These are phyloP conservation scores for Lophotriccus pileatus DNA, from an alignment of 2,797 vertebrate genomes.

Conservation along the genomic window DNA sequence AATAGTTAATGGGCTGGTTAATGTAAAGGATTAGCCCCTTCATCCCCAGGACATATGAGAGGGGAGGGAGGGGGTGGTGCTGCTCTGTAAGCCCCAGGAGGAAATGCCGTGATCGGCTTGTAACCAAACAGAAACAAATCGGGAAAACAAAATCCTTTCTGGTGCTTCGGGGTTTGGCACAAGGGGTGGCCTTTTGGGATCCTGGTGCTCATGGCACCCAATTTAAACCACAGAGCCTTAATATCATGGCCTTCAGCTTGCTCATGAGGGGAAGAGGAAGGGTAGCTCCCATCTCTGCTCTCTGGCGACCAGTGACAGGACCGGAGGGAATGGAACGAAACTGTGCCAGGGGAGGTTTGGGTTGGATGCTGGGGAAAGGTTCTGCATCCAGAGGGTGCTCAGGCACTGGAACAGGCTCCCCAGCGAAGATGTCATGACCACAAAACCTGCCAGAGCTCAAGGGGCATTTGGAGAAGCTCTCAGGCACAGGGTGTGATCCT, in stretches of 20 bases:
- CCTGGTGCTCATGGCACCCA: background rate
- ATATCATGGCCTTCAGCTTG: background rate
- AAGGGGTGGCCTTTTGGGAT: background rate
- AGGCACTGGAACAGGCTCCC: too few relatives aligned
- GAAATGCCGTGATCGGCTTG: background rate
- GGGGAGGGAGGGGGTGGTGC: background rate
- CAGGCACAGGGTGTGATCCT: background rate
- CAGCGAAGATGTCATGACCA: fast-evolving
- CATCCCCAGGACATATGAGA: constrained; percentile 23
- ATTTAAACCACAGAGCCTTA: fast-evolving
- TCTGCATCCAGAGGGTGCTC: too few relatives aligned
- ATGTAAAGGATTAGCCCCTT: constrained; percentile 68
- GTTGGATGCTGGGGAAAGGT: background rate
- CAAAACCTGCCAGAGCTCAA: background rate
- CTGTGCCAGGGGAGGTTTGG: too few relatives aligned
- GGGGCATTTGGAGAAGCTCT: fast-evolving
- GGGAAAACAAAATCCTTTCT: background rate
- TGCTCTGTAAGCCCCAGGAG: background rate
- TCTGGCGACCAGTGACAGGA: background rate
- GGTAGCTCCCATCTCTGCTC: background rate
- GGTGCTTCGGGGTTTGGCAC: background rate
- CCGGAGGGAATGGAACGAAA: background rate
- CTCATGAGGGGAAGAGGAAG: background rate
- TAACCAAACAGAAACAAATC: background rate
- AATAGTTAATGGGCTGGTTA: constrained; percentile 69